Conservation (phyloP, 2,888 invertebrate species). For the Eurytoma californica region DNA sequence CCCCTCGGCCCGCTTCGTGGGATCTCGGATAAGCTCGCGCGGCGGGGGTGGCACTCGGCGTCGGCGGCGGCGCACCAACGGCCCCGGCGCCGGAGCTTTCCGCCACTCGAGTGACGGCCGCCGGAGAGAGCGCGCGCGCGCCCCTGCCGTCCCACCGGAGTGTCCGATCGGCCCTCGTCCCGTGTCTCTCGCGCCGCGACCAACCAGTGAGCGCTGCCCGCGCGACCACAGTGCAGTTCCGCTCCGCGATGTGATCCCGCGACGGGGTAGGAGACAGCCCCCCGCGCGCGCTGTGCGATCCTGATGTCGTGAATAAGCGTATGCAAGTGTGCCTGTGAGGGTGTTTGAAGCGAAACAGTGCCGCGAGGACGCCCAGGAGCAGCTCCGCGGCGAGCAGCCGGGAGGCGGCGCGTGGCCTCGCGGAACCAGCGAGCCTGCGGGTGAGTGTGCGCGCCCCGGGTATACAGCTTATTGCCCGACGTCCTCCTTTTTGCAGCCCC, state of each 20-base stretch:
- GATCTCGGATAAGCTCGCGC: conserved; percentile 63
- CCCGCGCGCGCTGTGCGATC: background rate
- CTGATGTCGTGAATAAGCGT: background rate
- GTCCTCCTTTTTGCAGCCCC: no score
- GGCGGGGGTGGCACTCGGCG: conserved; percentile 52
- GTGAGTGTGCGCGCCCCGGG: background rate
- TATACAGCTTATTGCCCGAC: background rate
- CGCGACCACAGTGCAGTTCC: no score
- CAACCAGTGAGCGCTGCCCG: no score
- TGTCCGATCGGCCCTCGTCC: no score
- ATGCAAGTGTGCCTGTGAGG: conserved; percentile 21
- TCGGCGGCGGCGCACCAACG: conserved; percentile 60
- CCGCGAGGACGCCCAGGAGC: background rate
- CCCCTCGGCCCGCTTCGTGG: conserved; percentile 54
- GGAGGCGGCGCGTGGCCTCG: background rate
- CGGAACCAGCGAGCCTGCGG: conserved; percentile 25
- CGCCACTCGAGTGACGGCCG: conserved; percentile 64
- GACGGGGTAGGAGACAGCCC: no score
- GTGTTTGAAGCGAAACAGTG: conserved; percentile 20
- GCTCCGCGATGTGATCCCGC: no score
- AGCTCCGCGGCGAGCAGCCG: background rate
- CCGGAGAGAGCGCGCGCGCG: conserved; percentile 56
- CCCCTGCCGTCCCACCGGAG: conserved; percentile 6
- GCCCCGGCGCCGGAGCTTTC: conserved; percentile 44
- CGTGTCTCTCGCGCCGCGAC: no score